Base-by-base conservation (phyloP, 2,888 invertebrate genomes). In the Tuberolachnus salignus region DNA sequence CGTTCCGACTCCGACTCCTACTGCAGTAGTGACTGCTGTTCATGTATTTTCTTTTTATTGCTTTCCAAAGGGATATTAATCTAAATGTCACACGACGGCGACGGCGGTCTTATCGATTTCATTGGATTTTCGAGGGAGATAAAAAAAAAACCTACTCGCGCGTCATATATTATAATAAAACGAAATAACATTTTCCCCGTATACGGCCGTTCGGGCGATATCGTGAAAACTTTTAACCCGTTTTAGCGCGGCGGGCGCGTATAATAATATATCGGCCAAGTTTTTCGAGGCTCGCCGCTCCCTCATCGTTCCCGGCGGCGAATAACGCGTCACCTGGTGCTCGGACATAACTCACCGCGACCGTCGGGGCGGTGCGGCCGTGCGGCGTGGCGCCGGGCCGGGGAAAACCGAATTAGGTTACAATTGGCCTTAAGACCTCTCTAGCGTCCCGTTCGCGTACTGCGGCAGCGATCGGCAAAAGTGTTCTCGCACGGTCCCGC, bases 191-290 rank as follows among this genome's bases (percentile, higher is more conserved):
- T 51, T 57, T 49, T 66, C 49, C 44, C 13, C n/a, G 16, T 13
- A 51, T 10, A 51, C 2, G 16, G 4, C 13, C n/a, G 14, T 49
- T 19, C n/a, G 21, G 11, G 21, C 49, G n/a, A 46, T n/a, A n/a
- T n/a, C 46, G 10, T n/a, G 66, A 55, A 67, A 78, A 78, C 67
- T 78, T 61, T 67, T 78, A 69, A 69, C 69, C 78, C 78, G 66
- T 69, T 61, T 51, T 51, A 61, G 59, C 6, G 34, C 10, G 10
- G 55, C 13, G n/a, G 46, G 8, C 1, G 9, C 2, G 59, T 21
- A 34, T 34, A 61, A 19, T 64, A 49, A 67, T 67, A 34, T 46
- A 67, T 67, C 51, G 67, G 49, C 49, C 34, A 42, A 78, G 66
- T 78, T 78, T 57, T 75, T 67, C 59, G 21, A 11, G 1, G 23